Evolutionary conservation across 2,888 invertebrate genomes (phyloP).

Genomic region (Caenorhabditis sp.): DNA sequence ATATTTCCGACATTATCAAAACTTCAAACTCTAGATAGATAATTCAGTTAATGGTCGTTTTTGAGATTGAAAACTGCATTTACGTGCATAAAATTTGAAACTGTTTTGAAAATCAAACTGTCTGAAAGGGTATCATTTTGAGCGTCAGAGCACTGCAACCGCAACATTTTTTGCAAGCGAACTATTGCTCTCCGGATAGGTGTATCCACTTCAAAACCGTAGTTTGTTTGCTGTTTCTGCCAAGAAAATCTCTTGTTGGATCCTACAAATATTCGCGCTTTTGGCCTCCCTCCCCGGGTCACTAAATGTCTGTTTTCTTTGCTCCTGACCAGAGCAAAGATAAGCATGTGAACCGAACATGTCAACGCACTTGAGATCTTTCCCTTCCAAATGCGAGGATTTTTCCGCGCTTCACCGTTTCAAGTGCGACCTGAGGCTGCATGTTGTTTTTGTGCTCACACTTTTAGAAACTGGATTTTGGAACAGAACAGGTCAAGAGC

Average conservation of each 20-base stretch:
- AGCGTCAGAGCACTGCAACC: too few species aligned
- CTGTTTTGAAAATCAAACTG: too few species aligned
- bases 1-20: too few species aligned
- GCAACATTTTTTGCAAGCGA: not conserved
- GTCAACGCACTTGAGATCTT: conserved; percentile 49
- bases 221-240: conserved; percentile 5
- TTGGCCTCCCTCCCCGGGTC: conserved; percentile 12
- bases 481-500: conserved; percentile 27
- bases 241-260: not conserved
- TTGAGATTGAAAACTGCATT: too few species aligned
- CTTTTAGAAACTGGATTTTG: conserved; percentile 49
- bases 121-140: too few species aligned
- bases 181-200: not conserved
- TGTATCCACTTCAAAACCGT: not conserved
- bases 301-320: conserved; percentile 4
- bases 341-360: conserved; percentile 54
- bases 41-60: too few species aligned
- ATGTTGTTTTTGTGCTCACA: conserved; percentile 50
- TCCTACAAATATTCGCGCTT: conserved; percentile 7
- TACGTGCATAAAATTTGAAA: too few species aligned
- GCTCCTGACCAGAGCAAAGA: conserved; percentile 33
- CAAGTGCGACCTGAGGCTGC: conserved; percentile 46
- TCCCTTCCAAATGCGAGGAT: conserved; percentile 35
- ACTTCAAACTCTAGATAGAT: too few species aligned
- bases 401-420: conserved; percentile 25